Base-by-base conservation (phyloP, 2,888 invertebrate species). In the Caenorhabditis japonica region DNA sequence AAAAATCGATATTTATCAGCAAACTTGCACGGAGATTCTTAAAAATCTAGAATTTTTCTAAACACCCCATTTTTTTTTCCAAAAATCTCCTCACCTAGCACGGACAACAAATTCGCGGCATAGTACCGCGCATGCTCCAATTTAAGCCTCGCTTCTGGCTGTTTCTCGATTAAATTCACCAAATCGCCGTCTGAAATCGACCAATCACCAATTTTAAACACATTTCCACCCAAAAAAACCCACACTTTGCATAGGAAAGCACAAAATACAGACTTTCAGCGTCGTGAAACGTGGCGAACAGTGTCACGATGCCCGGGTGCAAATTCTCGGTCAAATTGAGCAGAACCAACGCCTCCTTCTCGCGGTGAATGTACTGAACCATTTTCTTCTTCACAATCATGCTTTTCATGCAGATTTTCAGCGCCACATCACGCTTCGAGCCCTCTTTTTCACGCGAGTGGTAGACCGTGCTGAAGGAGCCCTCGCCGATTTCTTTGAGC, bases 221-320 rank as follows among this genome's bases (percentile, higher is more conserved):
- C 4, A 19, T 33, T 19, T 2, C 5, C 13, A 44, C 27, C 34
- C 25, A 23, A 12, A 30, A 51, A 61, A 56, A 58, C 76, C 39
- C 4, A 81, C 81, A 70, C 66, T 79, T 60, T 1, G 78, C 81
- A 49, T 71, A 77, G n/a, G 94, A 94, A 87, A 99, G 91, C 23
- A 96, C 97, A 90, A 97, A 99, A 90, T 95, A 97, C 70, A 97
- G 91, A 86, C 94, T 92, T 84, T 94, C 93, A 30, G 91, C 88
- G 88, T 97, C 97, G 91, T 99, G 97, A 90, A 99, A 99, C 71
- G 97, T 97, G 90, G 94, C 96, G 88, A 93, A 94, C 66, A 99
- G 91, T 88, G 93, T 92, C 55, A 97, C 94, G 88, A 99, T 95
- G 88, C 94, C 95, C 75, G 94, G 93, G 64, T 88, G 88, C 1